Percentiles rank a stretch among this genome's conserved stretches.
Conservation (phyloP, 2,797 vertebrate genomes). For the Intellagama lesueurii region DNA sequence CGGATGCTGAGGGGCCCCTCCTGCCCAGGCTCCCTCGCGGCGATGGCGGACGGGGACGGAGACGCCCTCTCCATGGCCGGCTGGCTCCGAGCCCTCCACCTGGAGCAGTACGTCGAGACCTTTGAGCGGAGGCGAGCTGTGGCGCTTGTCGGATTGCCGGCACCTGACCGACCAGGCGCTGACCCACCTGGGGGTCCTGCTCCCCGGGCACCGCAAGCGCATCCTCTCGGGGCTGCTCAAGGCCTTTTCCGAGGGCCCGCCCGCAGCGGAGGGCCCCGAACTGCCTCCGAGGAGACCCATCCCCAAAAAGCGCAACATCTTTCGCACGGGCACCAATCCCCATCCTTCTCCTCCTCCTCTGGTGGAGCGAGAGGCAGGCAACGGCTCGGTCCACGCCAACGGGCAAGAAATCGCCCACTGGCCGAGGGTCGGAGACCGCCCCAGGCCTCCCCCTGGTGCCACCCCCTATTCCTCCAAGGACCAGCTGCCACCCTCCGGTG, state of each 20-base stretch:
- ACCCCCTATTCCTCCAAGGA: slow-evolving; percentile 90
- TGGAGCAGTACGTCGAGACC: slow-evolving; percentile 86
- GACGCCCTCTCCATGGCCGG: slow-evolving; percentile 72
- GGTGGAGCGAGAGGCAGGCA: not conserved
- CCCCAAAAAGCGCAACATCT: slow-evolving; percentile 86
- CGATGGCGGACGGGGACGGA: slow-evolving; percentile 74
- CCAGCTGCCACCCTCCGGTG: slow-evolving; percentile 83
- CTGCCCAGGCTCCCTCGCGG: not conserved
- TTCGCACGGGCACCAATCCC: slow-evolving; percentile 52
- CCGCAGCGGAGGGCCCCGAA: not conserved
- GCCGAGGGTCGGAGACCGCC: not conserved
- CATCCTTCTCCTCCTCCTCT: fast-evolving
- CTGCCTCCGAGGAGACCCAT: slow-evolving; percentile 73
- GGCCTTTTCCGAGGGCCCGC: slow-evolving; percentile 47
- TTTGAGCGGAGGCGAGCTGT: slow-evolving; percentile 80
- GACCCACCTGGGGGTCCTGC: slow-evolving; percentile 82
- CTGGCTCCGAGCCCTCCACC: slow-evolving; percentile 86
- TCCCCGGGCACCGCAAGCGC: slow-evolving; percentile 90
- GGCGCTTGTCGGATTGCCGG: slow-evolving; percentile 81
- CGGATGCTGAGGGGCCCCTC: slow-evolving; percentile 3
- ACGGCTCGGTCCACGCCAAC: not conserved
- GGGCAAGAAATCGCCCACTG: too few species aligned
- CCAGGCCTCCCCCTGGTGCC: not conserved
- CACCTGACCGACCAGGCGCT: slow-evolving; percentile 79
- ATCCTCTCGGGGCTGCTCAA: slow-evolving; percentile 88